Conservation (phyloP, 2,113 vertebrate genomes). For the Daubentonia madagascariensis region DNA sequence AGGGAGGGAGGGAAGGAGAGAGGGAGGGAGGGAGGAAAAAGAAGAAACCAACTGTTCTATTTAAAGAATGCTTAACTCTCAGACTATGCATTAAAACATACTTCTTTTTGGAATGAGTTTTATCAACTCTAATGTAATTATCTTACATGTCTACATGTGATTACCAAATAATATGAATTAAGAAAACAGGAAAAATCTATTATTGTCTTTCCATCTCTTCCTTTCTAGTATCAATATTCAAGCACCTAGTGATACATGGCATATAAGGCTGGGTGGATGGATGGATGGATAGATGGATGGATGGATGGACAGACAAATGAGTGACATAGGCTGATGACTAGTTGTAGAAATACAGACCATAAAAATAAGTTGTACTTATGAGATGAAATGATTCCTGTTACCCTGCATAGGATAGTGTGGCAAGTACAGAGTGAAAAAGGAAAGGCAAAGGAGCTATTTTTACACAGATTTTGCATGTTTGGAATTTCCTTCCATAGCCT, state of each 20-base stretch:
- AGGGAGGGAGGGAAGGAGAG: background rate
- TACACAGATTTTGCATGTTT: background rate
- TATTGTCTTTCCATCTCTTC: background rate
- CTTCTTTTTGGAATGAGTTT: background rate
- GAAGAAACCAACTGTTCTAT: background rate
- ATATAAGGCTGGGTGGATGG: background rate
- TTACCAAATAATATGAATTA: background rate
- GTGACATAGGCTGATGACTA: background rate
- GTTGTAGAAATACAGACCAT: background rate
- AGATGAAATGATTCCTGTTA: background rate
- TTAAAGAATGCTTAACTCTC: background rate
- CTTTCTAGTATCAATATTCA: background rate
- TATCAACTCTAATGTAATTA: background rate
- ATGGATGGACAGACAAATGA: background rate
- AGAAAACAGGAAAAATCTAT: background rate
- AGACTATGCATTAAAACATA: background rate
- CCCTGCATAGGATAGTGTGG: background rate
- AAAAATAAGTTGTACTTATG: background rate
- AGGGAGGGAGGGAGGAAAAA: background rate
- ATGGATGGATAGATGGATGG: background rate
- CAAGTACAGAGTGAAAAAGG: background rate
- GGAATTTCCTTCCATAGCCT: background rate
- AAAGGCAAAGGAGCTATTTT: background rate
- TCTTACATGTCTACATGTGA: background rate
- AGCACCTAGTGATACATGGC: background rate